phyloP scores from a whole-genome alignment of 2,888 invertebrate genomes.

The Phaonia tiefii region DNA sequence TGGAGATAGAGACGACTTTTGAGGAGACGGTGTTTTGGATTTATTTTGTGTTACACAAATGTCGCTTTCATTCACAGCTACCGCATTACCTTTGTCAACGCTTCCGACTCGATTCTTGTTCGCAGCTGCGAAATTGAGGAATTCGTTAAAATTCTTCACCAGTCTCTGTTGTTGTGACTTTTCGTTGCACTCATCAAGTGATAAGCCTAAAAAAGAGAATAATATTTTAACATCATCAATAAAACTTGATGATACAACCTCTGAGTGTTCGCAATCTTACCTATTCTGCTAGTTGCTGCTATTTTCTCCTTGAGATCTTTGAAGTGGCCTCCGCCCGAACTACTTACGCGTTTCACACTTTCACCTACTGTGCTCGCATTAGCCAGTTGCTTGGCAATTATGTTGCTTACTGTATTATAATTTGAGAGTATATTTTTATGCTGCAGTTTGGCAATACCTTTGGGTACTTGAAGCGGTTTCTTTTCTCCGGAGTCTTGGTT shows the following conservation, averaged over 20 bases:
- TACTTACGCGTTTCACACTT: conserved; percentile 74
- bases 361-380: conserved; percentile 74
- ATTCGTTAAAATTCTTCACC: conserved; percentile 92
- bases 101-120: conserved; percentile 82
- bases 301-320: conserved; percentile 83
- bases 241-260: not conserved
- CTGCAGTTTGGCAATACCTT: conserved; percentile 73
- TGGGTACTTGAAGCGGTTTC: conserved; percentile 60
- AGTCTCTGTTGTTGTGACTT: conserved; percentile 81
- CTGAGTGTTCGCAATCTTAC: conserved; percentile 68
- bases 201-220: conserved; percentile 64
- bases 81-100: conserved; percentile 38
- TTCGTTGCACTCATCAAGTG: conserved; percentile 71
- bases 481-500: conserved; percentile 11
- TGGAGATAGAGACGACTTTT: conserved; percentile 44
- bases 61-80: conserved; percentile 16
- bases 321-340: conserved; percentile 81
- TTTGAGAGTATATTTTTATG: conserved; percentile 76
- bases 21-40: conserved; percentile 67
- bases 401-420: conserved; percentile 76
- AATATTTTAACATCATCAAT: not conserved
- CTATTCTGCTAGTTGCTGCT: conserved; percentile 81
- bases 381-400: conserved; percentile 77
- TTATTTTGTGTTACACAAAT: conserved; percentile 30
- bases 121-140: conserved; percentile 87